A percentile compares a stretch with the other conserved stretches of the same genome.
phyloP scores from a whole-genome alignment of 1,140 invertebrate genomes.

The Lordiphosa stackelbergi region DNA sequence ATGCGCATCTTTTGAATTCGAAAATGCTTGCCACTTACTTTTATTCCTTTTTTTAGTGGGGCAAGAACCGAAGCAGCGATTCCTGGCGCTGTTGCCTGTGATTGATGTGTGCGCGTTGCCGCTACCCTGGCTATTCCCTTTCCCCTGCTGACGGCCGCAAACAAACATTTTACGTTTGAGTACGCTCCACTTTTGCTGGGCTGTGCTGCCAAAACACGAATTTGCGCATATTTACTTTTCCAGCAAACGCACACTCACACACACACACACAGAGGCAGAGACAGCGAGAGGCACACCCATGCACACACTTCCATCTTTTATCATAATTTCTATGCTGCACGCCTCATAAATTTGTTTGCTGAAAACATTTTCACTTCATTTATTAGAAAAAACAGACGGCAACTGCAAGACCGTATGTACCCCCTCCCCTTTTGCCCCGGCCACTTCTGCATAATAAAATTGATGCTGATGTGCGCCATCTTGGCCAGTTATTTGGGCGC shows the following conservation, averaged over 20 bases:
- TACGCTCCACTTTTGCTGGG: constrained; percentile 65
- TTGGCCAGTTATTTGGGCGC: constrained; percentile 46
- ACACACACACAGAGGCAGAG: constrained; percentile 1
- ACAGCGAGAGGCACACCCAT: neutral
- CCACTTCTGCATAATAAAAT: constrained; percentile 43
- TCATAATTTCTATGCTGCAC: constrained; percentile 64
- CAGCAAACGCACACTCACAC: constrained; percentile 22
- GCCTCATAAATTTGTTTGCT: constrained; percentile 72
- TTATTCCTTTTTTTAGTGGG: constrained; percentile 3
- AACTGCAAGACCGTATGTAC: neutral
- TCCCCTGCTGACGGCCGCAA: constrained; percentile 44
- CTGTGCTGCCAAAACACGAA: constrained; percentile 69
- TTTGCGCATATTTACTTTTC: constrained; percentile 70
- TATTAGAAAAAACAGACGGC: constrained; percentile 52
- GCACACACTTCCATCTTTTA: constrained; percentile 58
- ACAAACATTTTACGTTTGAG: constrained; percentile 73
- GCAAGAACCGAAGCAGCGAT: neutral
- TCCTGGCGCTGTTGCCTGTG: constrained; percentile 32
- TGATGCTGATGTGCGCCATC: constrained; percentile 46
- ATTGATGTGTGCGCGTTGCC: constrained; percentile 63
- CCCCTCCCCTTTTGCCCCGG: too few relatives aligned
- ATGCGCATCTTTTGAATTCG: constrained; percentile 61
- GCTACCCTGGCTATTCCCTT: neutral
- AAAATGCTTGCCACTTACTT: constrained; percentile 46
- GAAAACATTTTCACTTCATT: constrained; percentile 73